These are phyloP conservation scores for Periparus ater DNA, from an alignment of 2,797 vertebrate species.

Conservation along the genomic window DNA sequence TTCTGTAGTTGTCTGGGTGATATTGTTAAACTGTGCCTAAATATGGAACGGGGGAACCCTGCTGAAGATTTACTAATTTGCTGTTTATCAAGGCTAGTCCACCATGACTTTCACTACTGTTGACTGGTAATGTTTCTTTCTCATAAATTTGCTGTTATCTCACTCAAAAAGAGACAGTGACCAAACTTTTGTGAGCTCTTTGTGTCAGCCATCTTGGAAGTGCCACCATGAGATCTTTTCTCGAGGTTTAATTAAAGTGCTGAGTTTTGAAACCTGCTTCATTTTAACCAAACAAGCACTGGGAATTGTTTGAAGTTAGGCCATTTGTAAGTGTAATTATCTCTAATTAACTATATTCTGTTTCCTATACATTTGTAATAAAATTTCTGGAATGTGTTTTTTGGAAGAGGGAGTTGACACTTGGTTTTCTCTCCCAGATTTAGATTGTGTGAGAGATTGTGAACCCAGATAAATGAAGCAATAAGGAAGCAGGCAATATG, in stretches of 20 bases:
- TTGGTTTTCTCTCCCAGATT: constrained; percentile 11
- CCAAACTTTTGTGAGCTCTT: constrained; percentile 19
- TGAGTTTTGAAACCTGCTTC: constrained; percentile 48
- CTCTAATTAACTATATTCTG: constrained; percentile 51
- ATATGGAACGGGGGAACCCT: constrained; percentile 45
- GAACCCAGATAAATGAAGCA: not conserved
- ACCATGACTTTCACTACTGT: not conserved
- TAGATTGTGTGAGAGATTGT: not conserved
- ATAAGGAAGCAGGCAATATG: not conserved
- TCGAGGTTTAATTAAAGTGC: constrained; percentile 42
- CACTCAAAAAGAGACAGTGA: constrained; percentile 31
- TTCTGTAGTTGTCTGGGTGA: constrained; percentile 35
- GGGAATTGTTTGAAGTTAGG: constrained; percentile 53
- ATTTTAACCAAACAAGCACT: constrained; percentile 42
- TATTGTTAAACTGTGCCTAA: constrained; percentile 49
- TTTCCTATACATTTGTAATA: constrained; percentile 53
- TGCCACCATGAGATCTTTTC: not conserved
- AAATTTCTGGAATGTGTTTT: constrained; percentile 15
- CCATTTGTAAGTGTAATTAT: constrained; percentile 44
- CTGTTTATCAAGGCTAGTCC: constrained; percentile 37
- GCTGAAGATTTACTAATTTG: constrained; percentile 49
- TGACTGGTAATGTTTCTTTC: not conserved
- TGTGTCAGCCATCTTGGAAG: constrained; percentile 22
- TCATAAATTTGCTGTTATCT: constrained; percentile 1
- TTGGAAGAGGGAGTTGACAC: not conserved